These are phyloP conservation scores for Drosophila antonietae DNA, from an alignment of 2,888 invertebrate species.

Conservation along the genomic window DNA sequence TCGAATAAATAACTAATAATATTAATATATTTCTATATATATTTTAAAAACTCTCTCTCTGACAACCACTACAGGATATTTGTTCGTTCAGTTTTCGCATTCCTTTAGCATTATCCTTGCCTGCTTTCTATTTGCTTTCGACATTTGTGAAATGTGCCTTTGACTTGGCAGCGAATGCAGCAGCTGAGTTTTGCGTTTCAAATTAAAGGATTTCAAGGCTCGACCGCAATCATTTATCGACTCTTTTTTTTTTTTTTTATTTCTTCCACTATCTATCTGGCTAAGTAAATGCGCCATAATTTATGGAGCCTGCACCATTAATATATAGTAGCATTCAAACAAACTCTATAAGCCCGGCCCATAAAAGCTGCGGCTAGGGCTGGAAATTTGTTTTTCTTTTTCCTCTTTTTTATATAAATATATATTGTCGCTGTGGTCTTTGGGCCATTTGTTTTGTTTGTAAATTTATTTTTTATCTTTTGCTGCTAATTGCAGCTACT, in stretches of 20 bases:
- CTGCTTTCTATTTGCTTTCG: slow-evolving; percentile 66
- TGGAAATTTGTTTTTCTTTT: background rate
- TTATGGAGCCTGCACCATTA: slow-evolving; percentile 70
- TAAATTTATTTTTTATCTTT: slow-evolving; percentile 75
- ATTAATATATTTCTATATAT: no score
- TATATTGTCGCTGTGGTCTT: slow-evolving; percentile 39
- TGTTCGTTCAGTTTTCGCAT: background rate
- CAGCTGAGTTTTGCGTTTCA: slow-evolving; percentile 47
- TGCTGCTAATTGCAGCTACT: slow-evolving; percentile 75
- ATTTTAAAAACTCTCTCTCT: no score
- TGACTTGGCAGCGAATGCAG: slow-evolving; percentile 62
- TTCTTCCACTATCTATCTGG: slow-evolving; percentile 58
- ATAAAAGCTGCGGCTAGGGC: slow-evolving; percentile 38
- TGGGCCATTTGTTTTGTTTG: slow-evolving; percentile 65
- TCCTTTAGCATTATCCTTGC: background rate
- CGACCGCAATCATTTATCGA: slow-evolving; percentile 78
- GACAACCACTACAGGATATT: slow-evolving; percentile 12
- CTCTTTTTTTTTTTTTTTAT: slow-evolving; percentile 36
- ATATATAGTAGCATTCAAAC: slow-evolving; percentile 46
- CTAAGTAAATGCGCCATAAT: slow-evolving; percentile 79
- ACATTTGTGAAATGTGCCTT: slow-evolving; percentile 79
- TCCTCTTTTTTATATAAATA: background rate
- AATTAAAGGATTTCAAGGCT: slow-evolving; percentile 80
- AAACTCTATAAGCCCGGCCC: slow-evolving; percentile 35
- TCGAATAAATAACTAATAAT: no score